Percentiles rank a stretch among this genome's conserved stretches.
These are phyloP conservation scores for Clytia hemisphaerica DNA, from an alignment of 30 jellyfish, hydroid and myxozoan genomes.

Conservation along the genomic window DNA sequence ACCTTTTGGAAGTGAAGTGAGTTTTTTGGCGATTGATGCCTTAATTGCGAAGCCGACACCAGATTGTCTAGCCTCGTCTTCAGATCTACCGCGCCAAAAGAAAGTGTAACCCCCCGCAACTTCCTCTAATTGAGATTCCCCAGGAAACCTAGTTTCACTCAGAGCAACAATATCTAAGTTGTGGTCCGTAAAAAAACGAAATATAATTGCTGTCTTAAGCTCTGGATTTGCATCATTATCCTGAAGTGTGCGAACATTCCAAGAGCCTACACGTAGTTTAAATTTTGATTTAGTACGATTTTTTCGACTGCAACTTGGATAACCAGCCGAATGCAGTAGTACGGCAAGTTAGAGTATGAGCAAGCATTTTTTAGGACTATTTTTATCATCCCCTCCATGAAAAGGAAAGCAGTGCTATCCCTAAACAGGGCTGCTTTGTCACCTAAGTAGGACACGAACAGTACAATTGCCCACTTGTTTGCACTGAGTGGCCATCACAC, in stretches of 20 bases:
- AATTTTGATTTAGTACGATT: too few species aligned
- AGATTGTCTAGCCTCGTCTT: slow-evolving; percentile 5
- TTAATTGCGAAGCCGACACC: slow-evolving; percentile 29
- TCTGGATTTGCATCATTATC: slow-evolving; percentile 23
- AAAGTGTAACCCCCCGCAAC: slow-evolving; percentile 29
- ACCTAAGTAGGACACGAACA: too few species aligned
- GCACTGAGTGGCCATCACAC: too few species aligned
- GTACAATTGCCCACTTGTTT: too few species aligned
- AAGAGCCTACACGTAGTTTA: slow-evolving; percentile 15
- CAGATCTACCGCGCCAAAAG: slow-evolving; percentile 37
- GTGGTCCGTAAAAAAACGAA: slow-evolving; percentile 9
- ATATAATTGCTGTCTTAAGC: slow-evolving; percentile 21
- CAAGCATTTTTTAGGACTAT: too few species aligned
- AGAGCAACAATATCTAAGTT: slow-evolving; percentile 29
- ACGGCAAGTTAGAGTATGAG: too few species aligned
- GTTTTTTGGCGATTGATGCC: background rate
- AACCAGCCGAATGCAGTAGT: too few species aligned
- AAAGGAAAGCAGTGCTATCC: too few species aligned
- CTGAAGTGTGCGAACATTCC: slow-evolving; percentile 31
- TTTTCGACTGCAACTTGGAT: too few species aligned
- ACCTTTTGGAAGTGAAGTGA: slow-evolving; percentile 3
- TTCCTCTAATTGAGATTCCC: background rate
- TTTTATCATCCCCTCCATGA: too few species aligned
- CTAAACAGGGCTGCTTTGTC: too few species aligned
- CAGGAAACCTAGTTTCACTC: slow-evolving; percentile 19